Conservation (phyloP, 2,113 vertebrate species). For the Thunnus maccoyii region DNA sequence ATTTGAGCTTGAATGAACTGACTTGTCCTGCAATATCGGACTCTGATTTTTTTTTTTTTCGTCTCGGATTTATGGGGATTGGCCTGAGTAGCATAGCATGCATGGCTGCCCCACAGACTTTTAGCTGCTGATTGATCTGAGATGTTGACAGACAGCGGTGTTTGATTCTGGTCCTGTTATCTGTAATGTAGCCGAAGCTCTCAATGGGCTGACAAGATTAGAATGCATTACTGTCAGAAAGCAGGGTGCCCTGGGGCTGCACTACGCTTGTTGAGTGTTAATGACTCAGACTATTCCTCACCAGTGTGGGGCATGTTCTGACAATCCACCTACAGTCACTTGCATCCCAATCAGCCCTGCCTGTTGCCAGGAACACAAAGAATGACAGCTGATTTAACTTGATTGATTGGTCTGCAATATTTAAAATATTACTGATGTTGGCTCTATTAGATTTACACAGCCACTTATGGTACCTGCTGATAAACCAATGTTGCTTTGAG, state of each 20-base stretch:
- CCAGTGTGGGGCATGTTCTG: constrained; percentile 68
- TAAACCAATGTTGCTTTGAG: constrained; percentile 19
- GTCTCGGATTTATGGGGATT: constrained; percentile 44
- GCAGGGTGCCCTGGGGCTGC: constrained; percentile 76
- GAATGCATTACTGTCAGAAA: constrained; percentile 83
- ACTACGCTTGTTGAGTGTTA: constrained; percentile 76
- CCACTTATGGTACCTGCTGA: constrained; percentile 9
- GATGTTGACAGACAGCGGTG: constrained; percentile 78
- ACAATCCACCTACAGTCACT: constrained; percentile 64
- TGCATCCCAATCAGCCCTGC: constrained; percentile 72
- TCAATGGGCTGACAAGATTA: constrained; percentile 84
- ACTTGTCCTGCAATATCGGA: not conserved
- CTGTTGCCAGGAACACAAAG: constrained; percentile 41
- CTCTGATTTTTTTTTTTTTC: not conserved
- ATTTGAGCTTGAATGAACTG: not conserved
- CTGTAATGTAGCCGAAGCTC: constrained; percentile 81
- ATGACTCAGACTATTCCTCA: constrained; percentile 76
- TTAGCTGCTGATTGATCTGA: constrained; percentile 76
- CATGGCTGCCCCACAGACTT: constrained; percentile 65
- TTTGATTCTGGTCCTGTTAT: constrained; percentile 81
- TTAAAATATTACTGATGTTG: constrained; percentile 49
- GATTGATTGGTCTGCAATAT: constrained; percentile 48
- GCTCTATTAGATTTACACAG: constrained; percentile 29
- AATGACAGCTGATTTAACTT: constrained; percentile 52
- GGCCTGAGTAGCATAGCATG: constrained; percentile 44